Evolutionary conservation across 1,140 invertebrate species (phyloP).

Genomic region (Cherax quadricarinatus): DNA sequence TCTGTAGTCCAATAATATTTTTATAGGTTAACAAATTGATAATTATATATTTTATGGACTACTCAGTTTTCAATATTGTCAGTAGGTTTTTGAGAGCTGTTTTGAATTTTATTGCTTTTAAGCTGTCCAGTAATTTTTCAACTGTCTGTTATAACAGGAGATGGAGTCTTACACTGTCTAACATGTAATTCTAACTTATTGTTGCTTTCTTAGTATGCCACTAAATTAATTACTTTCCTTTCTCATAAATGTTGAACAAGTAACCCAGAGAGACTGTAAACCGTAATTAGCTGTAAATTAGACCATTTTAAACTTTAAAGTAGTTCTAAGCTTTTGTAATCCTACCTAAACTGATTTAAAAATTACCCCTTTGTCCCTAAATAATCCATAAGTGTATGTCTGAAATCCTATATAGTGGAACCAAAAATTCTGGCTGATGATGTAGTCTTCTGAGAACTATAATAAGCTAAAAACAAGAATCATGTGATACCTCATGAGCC

Average conservation of each 20-base stretch:
- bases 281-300: constrained; percentile 67
- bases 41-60: too few relatives aligned
- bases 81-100: too few relatives aligned
- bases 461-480: background rate
- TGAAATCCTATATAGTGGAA: constrained; percentile 6
- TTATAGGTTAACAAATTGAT: too few relatives aligned
- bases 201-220: constrained; percentile 24
- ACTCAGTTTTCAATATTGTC: too few relatives aligned
- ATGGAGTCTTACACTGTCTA: background rate
- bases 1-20: too few relatives aligned
- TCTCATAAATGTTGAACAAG: constrained; percentile 50
- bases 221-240: constrained; percentile 34
- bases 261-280: constrained; percentile 71
- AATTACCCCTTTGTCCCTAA: constrained; percentile 24
- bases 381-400: constrained; percentile 20
- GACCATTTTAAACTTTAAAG: constrained; percentile 50
- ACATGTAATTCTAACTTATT: background rate
- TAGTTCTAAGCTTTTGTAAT: constrained; percentile 64
- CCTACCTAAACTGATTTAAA: constrained; percentile 56
- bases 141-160: background rate
- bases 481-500: background rate
- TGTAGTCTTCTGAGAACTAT: background rate
- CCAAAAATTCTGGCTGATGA: background rate
- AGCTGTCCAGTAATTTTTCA: background rate
- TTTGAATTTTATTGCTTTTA: too few relatives aligned